Evolutionary conservation across 2,113 vertebrate species (phyloP), one percentile per base, ranked within the genome.

Genomic region (Neolamprologus caudopunctatus): DNA sequence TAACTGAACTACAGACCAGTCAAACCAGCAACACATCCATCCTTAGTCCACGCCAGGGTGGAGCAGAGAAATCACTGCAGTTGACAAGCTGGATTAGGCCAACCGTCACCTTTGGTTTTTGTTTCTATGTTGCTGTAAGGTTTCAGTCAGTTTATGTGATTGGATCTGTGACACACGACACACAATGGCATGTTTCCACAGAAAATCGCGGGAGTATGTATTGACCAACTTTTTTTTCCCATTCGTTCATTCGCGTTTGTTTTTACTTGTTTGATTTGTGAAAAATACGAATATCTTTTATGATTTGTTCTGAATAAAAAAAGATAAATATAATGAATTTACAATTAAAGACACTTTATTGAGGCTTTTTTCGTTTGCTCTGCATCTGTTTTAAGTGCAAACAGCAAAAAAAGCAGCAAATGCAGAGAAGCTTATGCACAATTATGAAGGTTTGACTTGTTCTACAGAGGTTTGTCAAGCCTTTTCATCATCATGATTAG

Each of bases 1-100:
- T 82, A 53, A 55, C 82, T 83, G 84, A 87, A 87, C 86, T 35
- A 35, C 47, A 87, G 87, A 95, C 93, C 90, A 85, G 94, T 94
- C 81, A 84, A 89, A 94, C 93, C 92, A 88, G 92, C 91, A 94
- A 14, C 93, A 88, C 83, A 86, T 89, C 81, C 8, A 83, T 35
- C 82, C 81, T 37, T 8, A 12, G 81, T 93, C 90, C 83, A 90
- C 83, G 84, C 84, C 82, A 73, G 90, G 93, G 93, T 89, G 94
- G 94, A 94, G 90, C 87, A 80, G 82, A 93, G 16, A 88, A 93
- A 94, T 94, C 92, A 87, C 73, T 87, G 88, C 87, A 4, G 33
- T 80, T 89, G 47, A 89, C 71, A 89, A 57, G 42, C 33, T 89
- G 91, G 88, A 86, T 91, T 88, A 75, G 79, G 21, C 79, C 4